Conservation (phyloP, 2,113 vertebrate species). For the Leucopsar rothschildi region DNA sequence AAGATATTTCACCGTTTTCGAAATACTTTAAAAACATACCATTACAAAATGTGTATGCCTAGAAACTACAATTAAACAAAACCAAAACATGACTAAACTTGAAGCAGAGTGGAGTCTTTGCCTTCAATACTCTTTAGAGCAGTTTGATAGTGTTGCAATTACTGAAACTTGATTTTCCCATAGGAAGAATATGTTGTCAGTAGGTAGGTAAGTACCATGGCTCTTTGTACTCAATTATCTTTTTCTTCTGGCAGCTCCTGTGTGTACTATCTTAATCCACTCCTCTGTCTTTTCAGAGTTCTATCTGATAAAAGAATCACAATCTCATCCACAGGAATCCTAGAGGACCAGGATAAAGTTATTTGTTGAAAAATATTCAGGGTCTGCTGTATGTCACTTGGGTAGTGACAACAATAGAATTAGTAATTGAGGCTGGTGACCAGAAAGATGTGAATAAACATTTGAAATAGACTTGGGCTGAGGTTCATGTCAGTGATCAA, state of each 20-base stretch:
- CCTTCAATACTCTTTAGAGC: neutral
- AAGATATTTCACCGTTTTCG: neutral
- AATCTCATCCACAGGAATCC: neutral
- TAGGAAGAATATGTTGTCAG: neutral
- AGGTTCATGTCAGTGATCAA: neutral
- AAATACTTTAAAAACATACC: neutral
- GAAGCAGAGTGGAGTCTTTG: neutral
- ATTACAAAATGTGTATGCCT: neutral
- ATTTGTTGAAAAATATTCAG: neutral
- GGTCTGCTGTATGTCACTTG: neutral
- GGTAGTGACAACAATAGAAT: neutral
- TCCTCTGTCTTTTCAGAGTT: neutral
- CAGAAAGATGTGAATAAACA: neutral
- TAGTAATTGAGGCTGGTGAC: neutral
- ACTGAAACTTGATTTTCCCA: neutral
- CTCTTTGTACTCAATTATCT: neutral
- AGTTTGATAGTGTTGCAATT: neutral
- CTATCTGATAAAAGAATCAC: neutral
- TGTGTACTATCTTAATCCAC: rapidly evolving
- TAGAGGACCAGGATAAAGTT: neutral
- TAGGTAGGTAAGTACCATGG: neutral
- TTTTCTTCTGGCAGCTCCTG: neutral
- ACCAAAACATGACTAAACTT: neutral
- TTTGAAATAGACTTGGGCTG: neutral
- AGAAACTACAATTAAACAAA: neutral